Base-by-base conservation (phyloP, 2,888 invertebrate species). In the Coelinius sp. region DNA sequence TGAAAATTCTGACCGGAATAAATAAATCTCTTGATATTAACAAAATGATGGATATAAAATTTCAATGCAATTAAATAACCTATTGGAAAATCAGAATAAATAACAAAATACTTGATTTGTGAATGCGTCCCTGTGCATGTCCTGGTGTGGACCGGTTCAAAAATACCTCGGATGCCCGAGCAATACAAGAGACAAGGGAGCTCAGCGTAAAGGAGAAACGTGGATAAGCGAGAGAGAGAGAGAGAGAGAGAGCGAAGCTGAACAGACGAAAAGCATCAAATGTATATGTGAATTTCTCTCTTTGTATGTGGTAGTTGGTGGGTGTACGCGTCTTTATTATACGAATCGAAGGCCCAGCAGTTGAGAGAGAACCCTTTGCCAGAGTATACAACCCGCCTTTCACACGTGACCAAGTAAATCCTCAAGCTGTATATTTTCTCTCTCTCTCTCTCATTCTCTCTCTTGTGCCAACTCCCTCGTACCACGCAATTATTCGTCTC, bases 141-240 rank as follows among this genome's bases (percentile, higher is more conserved):
- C 82, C 82, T 83, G 80, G 80, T 84, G 83, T 83, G 86, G 86
- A 86, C 86, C 86, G 86, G 87, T 87, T 87, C 87, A 86, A 87
- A 87, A 87, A 87, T 87, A 87, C 85, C 84, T 85, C 81, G 82
- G 83, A 86, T 85, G 80, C 81, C 79, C 85, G 20, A 83, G 82
- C 81, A 65, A 63, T 65, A 69, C 52, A 35, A 41, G 74, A 67
- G 71, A 71, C 70, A 27, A 31, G 63, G 20, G 69, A 66, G 46
- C 31, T 44, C 14, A 22, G 70, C 25, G 69, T 69, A 59, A 72
- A 63, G 59, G 68, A 73, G 68, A 53, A 65, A 65, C 52, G 71
- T 67, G 65, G 52, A 66, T 27, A 59, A 46, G 8, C 27, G 46
- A 38, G 49, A 5, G n/a, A 6, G 10, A 7, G 35, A 35, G 35